Evolutionary conservation across 2,113 vertebrate species (phyloP).

Genomic region (Bos taurus): ARS-UCD2.0 NC_037336.1:38641001-38641500

Average conservation of each 20-base stretch:
- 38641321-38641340: neutral
- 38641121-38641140: neutral
- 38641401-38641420: neutral
- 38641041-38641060: neutral
- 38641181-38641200: rapidly evolving
- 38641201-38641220: neutral
- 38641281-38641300: neutral
- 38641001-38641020: neutral
- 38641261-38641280: neutral
- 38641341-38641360: neutral
- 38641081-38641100: neutral
- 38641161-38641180: rapidly evolving
- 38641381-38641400: neutral
- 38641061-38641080: neutral
- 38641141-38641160: neutral
- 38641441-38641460: neutral
- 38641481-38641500: neutral
- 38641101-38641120: neutral
- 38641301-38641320: neutral
- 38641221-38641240: neutral
- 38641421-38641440: neutral
- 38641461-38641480: neutral
- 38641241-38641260: neutral
- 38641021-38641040: neutral
- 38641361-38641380: neutral